Evolutionary conservation across 37 sponge, comb jelly and placozoan genomes (phyloP).

Genomic region (Cladorhizidae sp.): DNA sequence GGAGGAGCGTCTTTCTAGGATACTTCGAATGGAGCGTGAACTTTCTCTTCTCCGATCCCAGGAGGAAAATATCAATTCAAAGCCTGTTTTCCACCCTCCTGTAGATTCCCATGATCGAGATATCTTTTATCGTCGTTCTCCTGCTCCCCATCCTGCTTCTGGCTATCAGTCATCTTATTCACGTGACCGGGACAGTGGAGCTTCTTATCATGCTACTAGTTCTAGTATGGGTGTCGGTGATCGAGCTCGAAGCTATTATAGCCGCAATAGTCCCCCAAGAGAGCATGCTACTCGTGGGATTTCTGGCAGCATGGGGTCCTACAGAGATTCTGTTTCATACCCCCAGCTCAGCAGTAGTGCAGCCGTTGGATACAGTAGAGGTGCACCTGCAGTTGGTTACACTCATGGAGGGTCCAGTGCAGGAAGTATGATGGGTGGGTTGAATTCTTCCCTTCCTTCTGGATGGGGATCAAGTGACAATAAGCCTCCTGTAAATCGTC

Average conservation of each 20-base stretch:
- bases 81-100: neutral
- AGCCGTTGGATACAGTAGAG: neutral
- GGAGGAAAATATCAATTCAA: slow-evolving; percentile 11
- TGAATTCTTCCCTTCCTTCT: slow-evolving; percentile 18
- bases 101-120: slow-evolving; percentile 3
- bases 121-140: slow-evolving; percentile 25
- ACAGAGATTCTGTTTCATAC: neutral
- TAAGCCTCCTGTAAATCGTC: slow-evolving; percentile 24
- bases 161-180: slow-evolving; percentile 3
- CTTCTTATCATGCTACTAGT: neutral
- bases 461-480: slow-evolving; percentile 38
- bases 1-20: slow-evolving; percentile 41
- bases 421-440: neutral
- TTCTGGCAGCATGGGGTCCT: neutral
- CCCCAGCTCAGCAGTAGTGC: slow-evolving; percentile 3
- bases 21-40: slow-evolving; percentile 59
- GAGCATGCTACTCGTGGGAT: neutral
- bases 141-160: neutral
- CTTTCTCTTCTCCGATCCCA: slow-evolving; percentile 23
- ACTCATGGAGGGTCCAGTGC: slow-evolving; percentile 2
- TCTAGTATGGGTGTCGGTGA: slow-evolving; percentile 4
- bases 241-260: neutral
- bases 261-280: slow-evolving; percentile 2
- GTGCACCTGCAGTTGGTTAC: slow-evolving; percentile 14
- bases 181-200: slow-evolving; percentile 4